These are phyloP conservation scores for Sepioteuthis lessoniana DNA, from an alignment of 2,888 invertebrate species.

Conservation along the genomic window DNA sequence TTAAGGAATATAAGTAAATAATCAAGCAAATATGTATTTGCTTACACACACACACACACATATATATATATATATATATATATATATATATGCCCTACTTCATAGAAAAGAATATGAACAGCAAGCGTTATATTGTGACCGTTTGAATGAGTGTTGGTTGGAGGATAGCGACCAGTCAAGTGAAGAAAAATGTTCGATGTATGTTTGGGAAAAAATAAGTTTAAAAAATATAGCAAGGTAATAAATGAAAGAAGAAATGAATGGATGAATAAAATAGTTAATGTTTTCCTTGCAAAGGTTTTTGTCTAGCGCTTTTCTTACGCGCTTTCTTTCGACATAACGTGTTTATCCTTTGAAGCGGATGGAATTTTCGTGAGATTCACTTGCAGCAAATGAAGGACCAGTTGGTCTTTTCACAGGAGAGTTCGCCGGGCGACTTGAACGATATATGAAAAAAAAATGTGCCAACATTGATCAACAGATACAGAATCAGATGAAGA, in stretches of 20 bases:
- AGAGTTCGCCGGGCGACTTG: slow-evolving; percentile 33
- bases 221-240: background rate
- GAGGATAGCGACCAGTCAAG: slow-evolving; percentile 33
- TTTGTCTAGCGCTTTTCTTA: background rate
- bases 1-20: background rate
- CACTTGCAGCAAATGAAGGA: background rate
- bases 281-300: slow-evolving; percentile 7
- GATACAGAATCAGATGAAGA: background rate
- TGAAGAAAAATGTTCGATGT: slow-evolving; percentile 10
- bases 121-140: background rate
- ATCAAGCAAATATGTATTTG: background rate
- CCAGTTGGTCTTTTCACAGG: slow-evolving; percentile 33
- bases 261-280: slow-evolving; percentile 33
- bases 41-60: background rate
- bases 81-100: background rate
- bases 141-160: background rate
- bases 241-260: background rate
- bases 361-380: background rate
- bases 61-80: too few species aligned
- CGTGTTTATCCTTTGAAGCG: slow-evolving; percentile 33
- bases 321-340: background rate
- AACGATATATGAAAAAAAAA: background rate
- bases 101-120: background rate
- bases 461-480: background rate
- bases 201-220: background rate